These are phyloP conservation scores for Xenopus borealis DNA, from an alignment of 2,113 vertebrate species.

Conservation along the genomic window DNA sequence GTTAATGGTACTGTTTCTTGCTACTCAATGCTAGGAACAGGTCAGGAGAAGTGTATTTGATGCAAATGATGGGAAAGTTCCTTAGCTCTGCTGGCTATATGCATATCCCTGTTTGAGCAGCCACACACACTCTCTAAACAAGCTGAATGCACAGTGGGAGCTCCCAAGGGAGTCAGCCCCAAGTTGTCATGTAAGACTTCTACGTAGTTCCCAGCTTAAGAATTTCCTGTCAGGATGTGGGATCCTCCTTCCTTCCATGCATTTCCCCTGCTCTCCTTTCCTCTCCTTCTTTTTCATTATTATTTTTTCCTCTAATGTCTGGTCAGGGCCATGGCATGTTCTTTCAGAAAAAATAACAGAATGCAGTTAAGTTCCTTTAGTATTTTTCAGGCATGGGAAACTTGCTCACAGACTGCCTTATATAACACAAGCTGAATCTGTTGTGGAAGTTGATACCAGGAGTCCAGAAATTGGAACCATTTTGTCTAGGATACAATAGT, in stretches of 20 bases:
- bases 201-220: slow-evolving; percentile 39
- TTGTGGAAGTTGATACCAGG: too few species aligned
- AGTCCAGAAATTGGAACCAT: too few species aligned
- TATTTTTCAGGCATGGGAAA: slow-evolving; percentile 27
- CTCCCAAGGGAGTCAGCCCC: slow-evolving; percentile 28
- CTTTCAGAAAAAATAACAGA: slow-evolving; percentile 29
- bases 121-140: slow-evolving; percentile 9
- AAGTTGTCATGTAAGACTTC: slow-evolving; percentile 27
- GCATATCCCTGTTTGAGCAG: background rate
- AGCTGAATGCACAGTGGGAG: slow-evolving; percentile 1
- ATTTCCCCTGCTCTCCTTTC: slow-evolving; percentile 28
- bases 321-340: slow-evolving; percentile 28
- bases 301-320: slow-evolving; percentile 35
- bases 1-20: background rate
- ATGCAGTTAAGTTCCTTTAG: slow-evolving; percentile 25
- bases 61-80: slow-evolving; percentile 35
- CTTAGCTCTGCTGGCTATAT: background rate
- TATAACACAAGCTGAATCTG: too few species aligned
- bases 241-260: slow-evolving; percentile 40
- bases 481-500: too few species aligned
- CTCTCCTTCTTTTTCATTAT: slow-evolving; percentile 31
- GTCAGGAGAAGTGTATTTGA: slow-evolving; percentile 4
- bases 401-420: background rate
- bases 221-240: slow-evolving; percentile 45
- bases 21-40: background rate